phyloP scores from a whole-genome alignment of 2,113 vertebrate genomes.

The Microcebus tavaratra region DNA sequence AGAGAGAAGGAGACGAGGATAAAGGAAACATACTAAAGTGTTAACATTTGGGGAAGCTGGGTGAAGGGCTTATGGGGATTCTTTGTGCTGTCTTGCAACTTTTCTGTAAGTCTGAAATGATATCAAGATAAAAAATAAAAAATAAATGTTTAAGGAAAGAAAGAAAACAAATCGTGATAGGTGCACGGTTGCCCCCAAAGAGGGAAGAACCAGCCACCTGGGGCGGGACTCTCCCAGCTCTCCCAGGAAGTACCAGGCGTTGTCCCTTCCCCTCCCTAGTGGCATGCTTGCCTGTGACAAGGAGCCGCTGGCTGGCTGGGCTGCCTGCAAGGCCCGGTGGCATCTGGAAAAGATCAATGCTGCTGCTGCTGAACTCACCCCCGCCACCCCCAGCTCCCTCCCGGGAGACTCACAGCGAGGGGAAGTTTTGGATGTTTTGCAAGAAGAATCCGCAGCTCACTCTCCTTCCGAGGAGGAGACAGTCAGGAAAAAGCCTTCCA shows the following conservation, averaged over 20 bases:
- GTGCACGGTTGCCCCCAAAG: neutral
- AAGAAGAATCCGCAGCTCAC: neutral
- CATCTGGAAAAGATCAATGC: conserved; percentile 50
- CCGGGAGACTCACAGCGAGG: neutral
- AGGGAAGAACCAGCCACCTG: conserved; percentile 36
- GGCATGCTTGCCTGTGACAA: neutral
- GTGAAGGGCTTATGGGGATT: neutral
- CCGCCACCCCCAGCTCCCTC: fast-evolving
- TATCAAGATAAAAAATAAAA: neutral
- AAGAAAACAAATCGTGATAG: neutral
- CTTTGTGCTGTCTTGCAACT: neutral
- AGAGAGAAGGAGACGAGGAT: neutral
- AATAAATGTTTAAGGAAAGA: neutral
- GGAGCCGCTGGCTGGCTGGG: neutral
- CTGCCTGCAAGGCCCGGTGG: neutral
- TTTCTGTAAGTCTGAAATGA: neutral
- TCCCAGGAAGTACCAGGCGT: neutral
- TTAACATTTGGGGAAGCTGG: neutral
- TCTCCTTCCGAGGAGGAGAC: neutral
- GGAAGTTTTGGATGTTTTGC: neutral
- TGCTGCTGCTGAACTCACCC: neutral
- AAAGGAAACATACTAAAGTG: neutral
- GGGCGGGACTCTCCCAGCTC: neutral
- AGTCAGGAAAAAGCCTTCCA: neutral
- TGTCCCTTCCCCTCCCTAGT: neutral